A percentile compares a stretch with the other conserved stretches of the same genome.
Conservation (phyloP, 2,797 vertebrate species). For the Acrossocheilus wenchowensis region DNA sequence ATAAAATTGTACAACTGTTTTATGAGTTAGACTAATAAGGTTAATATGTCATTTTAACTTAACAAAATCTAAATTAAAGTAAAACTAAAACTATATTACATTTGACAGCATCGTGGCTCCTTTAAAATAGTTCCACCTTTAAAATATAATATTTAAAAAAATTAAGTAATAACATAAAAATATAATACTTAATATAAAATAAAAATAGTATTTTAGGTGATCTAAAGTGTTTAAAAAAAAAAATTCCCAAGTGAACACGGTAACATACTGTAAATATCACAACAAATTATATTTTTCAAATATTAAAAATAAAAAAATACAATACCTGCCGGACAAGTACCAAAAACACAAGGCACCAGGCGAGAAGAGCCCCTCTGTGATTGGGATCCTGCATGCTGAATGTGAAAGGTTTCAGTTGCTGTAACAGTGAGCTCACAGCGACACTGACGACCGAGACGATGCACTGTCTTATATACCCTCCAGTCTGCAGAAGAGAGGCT, state of each 20-base stretch:
- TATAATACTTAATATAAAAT: background rate
- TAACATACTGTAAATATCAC: background rate
- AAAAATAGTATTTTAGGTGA: background rate
- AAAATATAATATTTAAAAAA: background rate
- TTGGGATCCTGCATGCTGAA: constrained; percentile 56
- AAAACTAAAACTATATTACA: background rate
- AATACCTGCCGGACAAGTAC: constrained; percentile 63
- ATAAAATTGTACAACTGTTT: background rate
- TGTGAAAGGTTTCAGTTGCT: background rate
- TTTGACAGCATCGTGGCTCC: background rate
- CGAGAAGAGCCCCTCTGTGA: constrained; percentile 34
- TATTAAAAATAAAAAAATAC: background rate
- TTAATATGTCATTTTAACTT: background rate
- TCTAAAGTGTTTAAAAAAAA: background rate
- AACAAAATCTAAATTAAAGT: background rate
- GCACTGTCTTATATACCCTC: constrained; percentile 39
- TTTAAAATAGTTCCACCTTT: background rate
- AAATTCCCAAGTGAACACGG: background rate
- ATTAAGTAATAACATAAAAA: background rate
- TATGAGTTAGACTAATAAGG: background rate
- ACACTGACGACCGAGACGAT: constrained; percentile 13
- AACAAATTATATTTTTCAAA: background rate
- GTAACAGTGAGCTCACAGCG: constrained; percentile 27
- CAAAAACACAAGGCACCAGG: constrained; percentile 56
- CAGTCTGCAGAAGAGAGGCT: constrained; percentile 31